A percentile compares a stretch with the other conserved stretches of the same genome.
Conservation (phyloP, 1,140 invertebrate species). For the Ylistrum balloti region DNA sequence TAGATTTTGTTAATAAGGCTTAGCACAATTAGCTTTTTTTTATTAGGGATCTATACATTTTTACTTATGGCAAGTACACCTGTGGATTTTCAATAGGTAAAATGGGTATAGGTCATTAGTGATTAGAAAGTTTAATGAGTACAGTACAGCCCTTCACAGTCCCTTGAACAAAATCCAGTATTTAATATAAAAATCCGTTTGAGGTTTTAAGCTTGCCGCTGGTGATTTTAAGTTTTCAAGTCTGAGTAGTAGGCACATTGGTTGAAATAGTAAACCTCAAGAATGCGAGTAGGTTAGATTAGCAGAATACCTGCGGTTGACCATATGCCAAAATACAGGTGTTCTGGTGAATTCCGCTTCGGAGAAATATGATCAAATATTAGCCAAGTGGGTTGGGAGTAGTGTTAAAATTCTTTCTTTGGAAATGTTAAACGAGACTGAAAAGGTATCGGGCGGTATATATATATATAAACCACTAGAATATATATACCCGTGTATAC, state of each 20-base stretch:
- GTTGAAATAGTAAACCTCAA: not conserved
- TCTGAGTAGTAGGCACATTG: not conserved
- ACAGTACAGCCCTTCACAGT: not conserved
- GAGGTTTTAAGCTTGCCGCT: not conserved
- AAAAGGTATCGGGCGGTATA: no score
- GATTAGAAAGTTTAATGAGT: slow-evolving; percentile 20
- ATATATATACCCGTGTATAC: not conserved
- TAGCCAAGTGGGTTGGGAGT: not conserved
- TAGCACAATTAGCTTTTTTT: no score
- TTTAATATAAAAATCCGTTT: not conserved
- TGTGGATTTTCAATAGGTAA: not conserved
- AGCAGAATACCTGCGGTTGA: not conserved
- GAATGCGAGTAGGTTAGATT: not conserved
- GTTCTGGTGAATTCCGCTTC: not conserved
- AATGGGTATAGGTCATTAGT: not conserved
- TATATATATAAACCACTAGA: not conserved
- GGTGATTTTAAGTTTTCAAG: not conserved
- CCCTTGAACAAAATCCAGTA: not conserved
- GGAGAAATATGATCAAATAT: not conserved
- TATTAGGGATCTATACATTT: not conserved
- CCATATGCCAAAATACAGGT: slow-evolving; percentile 37
- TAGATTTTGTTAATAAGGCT: not conserved
- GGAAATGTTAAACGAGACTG: not conserved
- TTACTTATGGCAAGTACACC: not conserved
- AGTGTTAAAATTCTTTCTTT: slow-evolving; percentile 36